A percentile compares a stretch with the other conserved stretches of the same genome.
Evolutionary conservation across 1,140 invertebrate species (phyloP).

Genomic region (Pantala flavescens): DNA sequence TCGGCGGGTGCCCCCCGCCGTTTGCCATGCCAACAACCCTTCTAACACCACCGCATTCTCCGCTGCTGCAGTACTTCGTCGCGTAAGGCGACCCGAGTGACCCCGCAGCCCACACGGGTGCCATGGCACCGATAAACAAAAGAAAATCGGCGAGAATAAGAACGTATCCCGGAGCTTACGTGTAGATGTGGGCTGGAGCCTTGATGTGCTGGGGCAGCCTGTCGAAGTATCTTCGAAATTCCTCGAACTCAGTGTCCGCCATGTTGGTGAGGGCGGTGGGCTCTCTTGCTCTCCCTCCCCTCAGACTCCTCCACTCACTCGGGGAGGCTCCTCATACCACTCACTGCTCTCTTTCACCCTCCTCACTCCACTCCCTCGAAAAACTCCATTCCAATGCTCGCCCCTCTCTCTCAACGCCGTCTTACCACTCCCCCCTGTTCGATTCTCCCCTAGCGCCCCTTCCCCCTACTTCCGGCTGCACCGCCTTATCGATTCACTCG

Average conservation of each 20-base stretch:
- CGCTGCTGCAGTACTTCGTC: slow-evolving; percentile 32
- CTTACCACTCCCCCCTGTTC: too few relatives aligned
- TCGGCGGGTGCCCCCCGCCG: slow-evolving; percentile 33
- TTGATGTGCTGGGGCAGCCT: slow-evolving; percentile 65
- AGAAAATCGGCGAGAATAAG: slow-evolving; percentile 31
- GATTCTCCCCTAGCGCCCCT: too few relatives aligned
- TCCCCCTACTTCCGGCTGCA: too few relatives aligned
- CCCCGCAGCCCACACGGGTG: not conserved
- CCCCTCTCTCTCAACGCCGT: too few relatives aligned
- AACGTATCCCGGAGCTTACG: slow-evolving; percentile 38
- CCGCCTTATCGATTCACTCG: too few relatives aligned
- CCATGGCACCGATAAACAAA: slow-evolving; percentile 23
- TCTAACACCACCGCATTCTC: slow-evolving; percentile 27
- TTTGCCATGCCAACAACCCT: slow-evolving; percentile 21
- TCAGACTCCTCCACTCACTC: not conserved
- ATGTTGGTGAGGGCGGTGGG: slow-evolving; percentile 39
- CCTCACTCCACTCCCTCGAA: too few relatives aligned
- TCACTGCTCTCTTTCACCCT: not conserved
- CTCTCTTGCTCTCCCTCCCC: not conserved
- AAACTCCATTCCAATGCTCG: too few relatives aligned
- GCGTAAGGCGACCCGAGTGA: not conserved
- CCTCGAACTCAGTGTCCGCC: slow-evolving; percentile 86
- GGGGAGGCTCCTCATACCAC: not conserved
- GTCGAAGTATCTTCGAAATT: slow-evolving; percentile 78
- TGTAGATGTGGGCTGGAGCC: slow-evolving; percentile 54